Evolutionary conservation across 2,888 invertebrate species (phyloP), one percentile per base, ranked within the genome.

Genomic region (Galerucella nymphaeae): DNA sequence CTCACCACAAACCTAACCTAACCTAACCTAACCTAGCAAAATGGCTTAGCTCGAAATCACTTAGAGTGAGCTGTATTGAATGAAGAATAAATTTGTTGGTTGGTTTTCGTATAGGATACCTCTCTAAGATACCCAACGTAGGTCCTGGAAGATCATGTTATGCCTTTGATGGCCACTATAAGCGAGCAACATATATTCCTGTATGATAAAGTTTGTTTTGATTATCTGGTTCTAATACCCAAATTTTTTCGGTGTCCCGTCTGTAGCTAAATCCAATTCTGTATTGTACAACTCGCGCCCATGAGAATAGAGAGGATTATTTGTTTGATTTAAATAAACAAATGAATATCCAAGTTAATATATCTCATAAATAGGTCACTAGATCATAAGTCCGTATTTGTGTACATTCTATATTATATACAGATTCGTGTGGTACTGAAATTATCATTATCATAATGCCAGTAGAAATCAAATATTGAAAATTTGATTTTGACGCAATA

Each of bases 281-380:
- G 58, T n/a, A 13, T 30, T 13, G 30, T 38, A 38, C 14, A 58
- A 5, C 58, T 13, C 30, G 18, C 41, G 50, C 30, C 45, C 67
- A 58, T 58, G 67, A 59, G 67, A 67, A 67, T 67, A 67, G 58
- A 59, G 16, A n/a, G 45, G 57, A 67, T 67, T 59, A 48, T 67
- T 67, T 59, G 67, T 59, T 58, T 67, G 59, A 67, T 67, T 67
- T 59, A 59, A 59, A 67, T 67, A 67, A 67, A 67, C 67, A 67
- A 66, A 38, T 66, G 66, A 38, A 66, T 58, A 67, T 67, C 48
- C 58, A 59, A 58, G 45, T 42, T 23, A n/a, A 45, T 67, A 61
- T 30, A 41, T 42, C 23, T 57, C 38, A 66, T 48, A 67, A 67
- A 59, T 67, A 48, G 67, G 67, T 67, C 67, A 67, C 58, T 67